Base-by-base conservation (phyloP, 2,888 invertebrate species). In the Labia minor region DNA sequence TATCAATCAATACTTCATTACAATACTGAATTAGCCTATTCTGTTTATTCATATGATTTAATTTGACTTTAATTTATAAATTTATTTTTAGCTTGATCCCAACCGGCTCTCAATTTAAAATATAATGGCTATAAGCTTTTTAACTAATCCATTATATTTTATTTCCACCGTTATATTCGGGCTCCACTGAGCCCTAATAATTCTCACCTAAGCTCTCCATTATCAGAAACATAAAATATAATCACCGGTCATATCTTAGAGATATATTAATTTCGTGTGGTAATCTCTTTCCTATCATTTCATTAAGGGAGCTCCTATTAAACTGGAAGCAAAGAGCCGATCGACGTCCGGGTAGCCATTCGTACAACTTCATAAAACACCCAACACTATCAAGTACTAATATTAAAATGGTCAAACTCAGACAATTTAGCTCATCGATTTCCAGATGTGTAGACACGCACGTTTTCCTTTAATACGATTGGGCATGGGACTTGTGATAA, bases 1-100 rank as follows among this genome's bases (percentile, higher is more conserved):
- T 49, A 49, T 49, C 49, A 49, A 49, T 49, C 49, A 49, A 49
- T 49, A 49, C 49, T 49, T 49, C 49, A 49, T 49, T 49, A 49
- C 49, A 49, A 49, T 49, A 49, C 49, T 49, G 49, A 49, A 49
- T 49, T 49, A 49, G 49, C 49, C 49, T 49, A 16, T 49, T 49
- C n/a, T 49, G 49, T 49, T 49, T 49, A 49, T 49, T 49, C 49
- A 49, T 49, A 49, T 49, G 49, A 49, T 49, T 49, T 49, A 49
- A 49, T 49, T 49, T 49, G 49, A 49, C 49, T 49, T 49, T 49
- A 49, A 49, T 49, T 49, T 49, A 49, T 49, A 49, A 49, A 49
- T 49, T 49, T 49, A 49, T 49, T 49, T 49, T 49, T 49, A 16
- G 49, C 49, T 49, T 49, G 14, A 49, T 49, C 49, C 14, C 49